Base-by-base conservation (phyloP, 2,113 vertebrate species). In the Lycocorax pyrrhopterus region DNA sequence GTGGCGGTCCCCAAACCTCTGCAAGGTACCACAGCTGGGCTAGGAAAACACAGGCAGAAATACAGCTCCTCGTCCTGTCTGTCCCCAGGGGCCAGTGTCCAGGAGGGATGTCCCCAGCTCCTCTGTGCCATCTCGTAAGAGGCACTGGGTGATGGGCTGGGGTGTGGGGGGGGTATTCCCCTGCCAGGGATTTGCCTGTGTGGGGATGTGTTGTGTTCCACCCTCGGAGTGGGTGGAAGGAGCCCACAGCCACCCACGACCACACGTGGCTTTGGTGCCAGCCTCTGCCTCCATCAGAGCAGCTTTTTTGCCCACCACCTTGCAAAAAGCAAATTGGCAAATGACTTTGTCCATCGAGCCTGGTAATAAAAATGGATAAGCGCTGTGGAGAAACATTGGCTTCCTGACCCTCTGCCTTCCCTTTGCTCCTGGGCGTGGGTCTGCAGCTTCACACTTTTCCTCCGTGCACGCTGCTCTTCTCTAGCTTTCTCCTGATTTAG, bases 131-230 rank as follows among this genome's bases (percentile, higher is more conserved):
- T 52, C 49, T 58, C 7, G 0, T 13, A 9, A 15, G 27, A 51
- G 33, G 16, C 49, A 33, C 4, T 25, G 43, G 68, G 25, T 0
- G 1, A 15, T 66, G 46, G n/a, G 27, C 33, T 11, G 18, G 22
- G 4, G 4, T 0, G 0, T 17, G 25, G 6, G 25, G 1, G 12
- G 14, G 2, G 5, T 53, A 17, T 49, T 47, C 16, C 41, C 27
- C 41, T 47, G 22, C 23, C 22, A 78, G 27, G 22, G 29, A 16
- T 76, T 56, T 88, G 35, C 26, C n/a, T 7, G 0, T 35, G 59
- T 84, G 39, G 71, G 47, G 11, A 25, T 30, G 16, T 39, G 10
- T 16, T 81, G 13, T 32, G 32, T 56, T 94, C n/a, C n/a, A n/a
- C n/a, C n/a, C 49, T 72, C 56, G 37, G 25, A 33, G 35, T 8